Base-by-base conservation (phyloP, 2,888 invertebrate species). In the Lacanobia oleracea region DNA sequence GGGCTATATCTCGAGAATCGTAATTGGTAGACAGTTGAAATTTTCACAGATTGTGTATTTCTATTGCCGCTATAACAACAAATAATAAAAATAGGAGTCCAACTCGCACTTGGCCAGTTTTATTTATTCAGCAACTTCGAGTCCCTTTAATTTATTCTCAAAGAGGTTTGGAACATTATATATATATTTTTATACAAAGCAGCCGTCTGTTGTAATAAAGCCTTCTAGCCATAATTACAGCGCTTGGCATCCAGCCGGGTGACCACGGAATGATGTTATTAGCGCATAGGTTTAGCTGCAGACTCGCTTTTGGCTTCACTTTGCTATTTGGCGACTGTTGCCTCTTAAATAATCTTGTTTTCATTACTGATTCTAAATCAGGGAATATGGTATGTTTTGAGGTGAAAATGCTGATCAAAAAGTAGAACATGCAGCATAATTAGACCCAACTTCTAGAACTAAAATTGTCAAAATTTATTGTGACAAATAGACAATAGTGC, bases 171-270 rank as follows among this genome's bases (percentile, higher is more conserved):
- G 33, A 16, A 50, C 43, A 62, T 77, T 57, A n/a, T n/a, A n/a
- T n/a, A n/a, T n/a, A n/a, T 63, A 65, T 66, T 62, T 40, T 51
- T 51, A 65, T 72, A 61, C n/a, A 40, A 57, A 61, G n/a, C 61
- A 78, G 23, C 45, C 51, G 21, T 43, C 53, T 57, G 21, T 10
- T 63, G 43, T 62, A 75, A 75, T 75, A 68, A 75, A 65, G 61
- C 43, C 65, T 75, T 75, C 56, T 8, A 12, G 21, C 45, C 21
- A 80, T 75, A 65, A 78, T 81, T 75, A 57, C 81, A 23, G 48
- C 43, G 54, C 70, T 79, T 79, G 78, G 78, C 77, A 79, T 60
- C 50, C 54, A 12, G 70, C 78, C 81, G 63, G 63, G 66, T 79
- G 59, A 81, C 74, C 71, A 72, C 67, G 3, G 68, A 75, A 70